Conservation (phyloP, 2,888 invertebrate species). For the Omphaloscelis lunosa region DNA sequence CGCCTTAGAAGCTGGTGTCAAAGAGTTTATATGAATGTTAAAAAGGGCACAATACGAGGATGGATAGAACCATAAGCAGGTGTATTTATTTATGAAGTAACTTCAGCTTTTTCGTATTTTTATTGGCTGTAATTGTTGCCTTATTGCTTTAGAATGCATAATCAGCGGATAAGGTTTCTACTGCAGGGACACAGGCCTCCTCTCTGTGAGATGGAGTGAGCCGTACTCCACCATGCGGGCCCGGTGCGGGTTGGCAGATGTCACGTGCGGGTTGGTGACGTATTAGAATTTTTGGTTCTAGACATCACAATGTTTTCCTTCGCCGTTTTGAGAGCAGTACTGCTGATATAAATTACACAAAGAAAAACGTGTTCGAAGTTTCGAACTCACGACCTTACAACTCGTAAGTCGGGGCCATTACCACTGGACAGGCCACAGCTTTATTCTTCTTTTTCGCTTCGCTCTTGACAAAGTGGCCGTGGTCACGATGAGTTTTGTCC, state of each 20-base stretch:
- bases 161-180: not conserved
- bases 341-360: too few relatives aligned
- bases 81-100: not conserved
- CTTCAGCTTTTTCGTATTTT: not conserved
- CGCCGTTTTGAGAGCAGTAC: too few relatives aligned
- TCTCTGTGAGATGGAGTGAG: too few relatives aligned
- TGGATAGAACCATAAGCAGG: too few relatives aligned
- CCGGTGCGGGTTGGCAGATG: not conserved
- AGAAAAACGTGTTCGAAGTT: too few relatives aligned
- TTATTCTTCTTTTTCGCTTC: not conserved
- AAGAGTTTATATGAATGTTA: not conserved
- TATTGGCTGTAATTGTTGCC: not conserved
- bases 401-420: too few relatives aligned
- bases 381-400: too few relatives aligned
- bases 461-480: not conserved
- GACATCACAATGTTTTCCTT: not conserved
- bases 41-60: too few relatives aligned
- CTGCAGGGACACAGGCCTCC: too few relatives aligned
- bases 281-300: not conserved
- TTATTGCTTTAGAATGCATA: not conserved
- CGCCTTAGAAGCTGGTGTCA: not conserved
- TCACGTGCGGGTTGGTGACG: not conserved
- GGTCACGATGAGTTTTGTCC: not conserved
- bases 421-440: too few relatives aligned
- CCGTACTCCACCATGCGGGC: not conserved